These are phyloP conservation scores for Adela reaumurella DNA, from an alignment of 2,888 invertebrate species.

Conservation along the genomic window DNA sequence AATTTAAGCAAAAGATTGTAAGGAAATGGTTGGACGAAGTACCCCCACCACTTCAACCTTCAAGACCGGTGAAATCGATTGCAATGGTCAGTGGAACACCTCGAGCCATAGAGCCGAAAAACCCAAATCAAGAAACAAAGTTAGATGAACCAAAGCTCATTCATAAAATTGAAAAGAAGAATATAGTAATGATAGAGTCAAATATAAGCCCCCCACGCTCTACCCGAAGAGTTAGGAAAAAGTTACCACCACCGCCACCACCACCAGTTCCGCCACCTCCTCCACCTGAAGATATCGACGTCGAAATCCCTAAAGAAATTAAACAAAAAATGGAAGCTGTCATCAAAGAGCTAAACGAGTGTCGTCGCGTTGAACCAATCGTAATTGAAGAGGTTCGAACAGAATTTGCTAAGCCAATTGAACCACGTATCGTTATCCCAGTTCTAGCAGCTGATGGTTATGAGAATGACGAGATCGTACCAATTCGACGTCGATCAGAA, in stretches of 20 bases:
- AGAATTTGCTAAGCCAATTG: constrained; percentile 25
- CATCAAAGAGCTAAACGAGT: constrained; percentile 51
- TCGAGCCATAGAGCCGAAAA: constrained; percentile 28
- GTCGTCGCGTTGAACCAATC: constrained; percentile 32
- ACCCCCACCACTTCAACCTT: constrained; percentile 31
- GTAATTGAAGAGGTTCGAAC: constrained; percentile 27
- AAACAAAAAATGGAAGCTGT: constrained; percentile 62
- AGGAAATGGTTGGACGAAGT: constrained; percentile 75
- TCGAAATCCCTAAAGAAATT: constrained; percentile 42
- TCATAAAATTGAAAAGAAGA: constrained; percentile 1
- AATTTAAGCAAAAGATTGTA: constrained; percentile 72
- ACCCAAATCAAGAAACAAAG: constrained; percentile 4
- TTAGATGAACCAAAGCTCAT: not conserved
- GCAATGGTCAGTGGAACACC: constrained; percentile 45
- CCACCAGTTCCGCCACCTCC: constrained; percentile 25
- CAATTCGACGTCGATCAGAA: constrained; percentile 6
- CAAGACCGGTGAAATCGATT: constrained; percentile 29
- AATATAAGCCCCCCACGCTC: constrained; percentile 24
- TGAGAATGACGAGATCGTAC: constrained; percentile 35
- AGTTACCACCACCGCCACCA: constrained; percentile 43
- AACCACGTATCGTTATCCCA: constrained; percentile 44
- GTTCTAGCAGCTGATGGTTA: constrained; percentile 40
- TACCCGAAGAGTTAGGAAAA: constrained; percentile 36
- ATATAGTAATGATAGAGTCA: not conserved
- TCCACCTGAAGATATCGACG: constrained; percentile 9